A percentile compares a stretch with the other conserved stretches of the same genome.
These are phyloP conservation scores for Anableps anableps DNA, from an alignment of 2,797 vertebrate genomes.

Conservation along the genomic window DNA sequence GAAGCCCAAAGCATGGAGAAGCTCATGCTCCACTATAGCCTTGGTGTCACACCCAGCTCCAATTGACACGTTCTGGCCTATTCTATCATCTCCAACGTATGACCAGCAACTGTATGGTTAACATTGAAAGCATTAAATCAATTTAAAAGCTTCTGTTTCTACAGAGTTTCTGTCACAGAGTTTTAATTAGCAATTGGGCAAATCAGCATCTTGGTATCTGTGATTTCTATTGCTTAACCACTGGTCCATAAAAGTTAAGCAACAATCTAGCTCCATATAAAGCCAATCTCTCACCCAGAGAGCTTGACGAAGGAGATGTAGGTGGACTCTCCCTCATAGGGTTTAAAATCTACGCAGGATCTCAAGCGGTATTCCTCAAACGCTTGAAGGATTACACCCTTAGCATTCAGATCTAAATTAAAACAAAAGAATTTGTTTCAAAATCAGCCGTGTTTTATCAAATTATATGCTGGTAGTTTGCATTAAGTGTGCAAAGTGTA, in stretches of 20 bases:
- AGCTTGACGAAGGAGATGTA: conserved; percentile 87
- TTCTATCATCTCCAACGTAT: conserved; percentile 82
- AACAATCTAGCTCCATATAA: neutral
- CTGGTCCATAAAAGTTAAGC: conserved; percentile 32
- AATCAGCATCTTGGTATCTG: conserved; percentile 11
- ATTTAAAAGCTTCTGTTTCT: neutral
- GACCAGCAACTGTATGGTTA: conserved; percentile 87
- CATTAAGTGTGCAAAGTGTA: conserved; percentile 58
- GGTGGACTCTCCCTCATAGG: conserved; percentile 87
- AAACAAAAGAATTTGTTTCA: neutral
- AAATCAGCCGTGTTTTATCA: conserved; percentile 6
- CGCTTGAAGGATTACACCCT: conserved; percentile 88
- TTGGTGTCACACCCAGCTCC: conserved; percentile 85
- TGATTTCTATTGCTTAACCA: conserved; percentile 1
- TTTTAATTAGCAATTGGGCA: neutral
- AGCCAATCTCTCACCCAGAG: conserved; percentile 79
- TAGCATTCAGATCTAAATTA: conserved; percentile 89
- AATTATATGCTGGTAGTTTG: neutral
- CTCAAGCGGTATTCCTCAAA: conserved; percentile 92
- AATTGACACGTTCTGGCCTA: conserved; percentile 88
- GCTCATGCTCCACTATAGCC: conserved; percentile 88
- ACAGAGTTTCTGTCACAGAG: neutral
- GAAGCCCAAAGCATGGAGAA: conserved; percentile 90
- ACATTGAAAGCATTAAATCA: neutral
- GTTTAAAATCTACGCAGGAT: conserved; percentile 94